Conservation (phyloP, 1,140 invertebrate species). For the Drosophila albomicans region DNA sequence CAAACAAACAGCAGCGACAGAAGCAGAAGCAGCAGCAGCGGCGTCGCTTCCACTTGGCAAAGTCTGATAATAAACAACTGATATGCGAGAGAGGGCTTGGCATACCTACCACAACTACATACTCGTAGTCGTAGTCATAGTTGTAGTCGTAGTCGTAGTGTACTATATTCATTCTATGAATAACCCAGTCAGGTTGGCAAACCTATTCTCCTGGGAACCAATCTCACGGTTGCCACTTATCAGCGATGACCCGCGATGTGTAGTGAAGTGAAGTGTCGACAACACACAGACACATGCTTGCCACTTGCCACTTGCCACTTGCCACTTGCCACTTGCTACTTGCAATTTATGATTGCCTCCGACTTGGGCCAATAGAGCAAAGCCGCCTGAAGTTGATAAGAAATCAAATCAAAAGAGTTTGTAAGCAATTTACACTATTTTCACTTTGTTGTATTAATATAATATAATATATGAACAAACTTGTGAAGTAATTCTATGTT, state of each 20-base stretch:
- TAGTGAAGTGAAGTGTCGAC: constrained; percentile 25
- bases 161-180: constrained; percentile 31
- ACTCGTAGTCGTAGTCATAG: too few relatives aligned
- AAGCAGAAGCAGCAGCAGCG: not conserved
- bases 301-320: not conserved
- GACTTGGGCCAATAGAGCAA: too few relatives aligned
- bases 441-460: too few relatives aligned
- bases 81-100: constrained; percentile 38
- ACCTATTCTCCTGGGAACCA: not conserved
- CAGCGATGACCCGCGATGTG: constrained; percentile 61
- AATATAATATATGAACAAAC: too few relatives aligned
- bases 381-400: too few relatives aligned
- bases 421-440: too few relatives aligned
- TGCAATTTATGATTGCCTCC: too few relatives aligned
- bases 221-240: constrained; percentile 40
- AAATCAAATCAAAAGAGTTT: too few relatives aligned
- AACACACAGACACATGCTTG: constrained; percentile 37
- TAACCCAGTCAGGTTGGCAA: constrained; percentile 5
- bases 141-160: too few relatives aligned
- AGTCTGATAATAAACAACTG: constrained; percentile 62
- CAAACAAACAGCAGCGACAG: constrained; percentile 52
- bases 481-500: too few relatives aligned
- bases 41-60: constrained; percentile 47
- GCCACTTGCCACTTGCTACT: too few relatives aligned
- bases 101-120: not conserved